phyloP scores from a whole-genome alignment of 2,888 invertebrate genomes.

The Xylota sylvarum region DNA sequence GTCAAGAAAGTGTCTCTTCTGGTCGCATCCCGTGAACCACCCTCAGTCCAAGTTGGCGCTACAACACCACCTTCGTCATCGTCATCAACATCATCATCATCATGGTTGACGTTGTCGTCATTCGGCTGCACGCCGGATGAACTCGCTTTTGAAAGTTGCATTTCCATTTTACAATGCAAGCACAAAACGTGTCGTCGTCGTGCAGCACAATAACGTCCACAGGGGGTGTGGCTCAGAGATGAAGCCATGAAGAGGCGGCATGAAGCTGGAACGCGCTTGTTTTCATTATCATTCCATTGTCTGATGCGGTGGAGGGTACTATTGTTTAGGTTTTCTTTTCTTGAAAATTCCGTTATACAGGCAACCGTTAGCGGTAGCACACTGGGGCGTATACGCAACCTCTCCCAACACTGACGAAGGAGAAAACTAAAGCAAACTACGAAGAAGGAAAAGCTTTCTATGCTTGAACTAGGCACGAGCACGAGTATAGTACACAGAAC shows the following conservation, averaged over 20 bases:
- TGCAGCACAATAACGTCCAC: conserved; percentile 32
- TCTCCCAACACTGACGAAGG: conserved; percentile 46
- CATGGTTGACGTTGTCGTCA: conserved; percentile 28
- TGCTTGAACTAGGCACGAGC: conserved; percentile 29
- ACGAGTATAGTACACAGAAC: background rate
- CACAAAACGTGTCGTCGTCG: background rate
- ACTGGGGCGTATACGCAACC: conserved; percentile 73
- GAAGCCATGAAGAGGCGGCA: conserved; percentile 26
- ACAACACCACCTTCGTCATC: conserved; percentile 24
- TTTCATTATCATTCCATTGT: conserved; percentile 45
- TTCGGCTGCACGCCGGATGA: conserved; percentile 66
- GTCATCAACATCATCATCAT: conserved; percentile 22
- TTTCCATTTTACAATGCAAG: conserved; percentile 48
- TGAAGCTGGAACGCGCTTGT: conserved; percentile 30
- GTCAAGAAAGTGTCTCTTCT: conserved; percentile 40
- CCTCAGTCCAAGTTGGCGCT: conserved; percentile 54
- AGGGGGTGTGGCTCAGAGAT: conserved; percentile 53
- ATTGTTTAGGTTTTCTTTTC: conserved; percentile 44
- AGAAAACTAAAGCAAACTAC: conserved; percentile 52
- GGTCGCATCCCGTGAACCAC: conserved; percentile 1
- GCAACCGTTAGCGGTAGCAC: background rate
- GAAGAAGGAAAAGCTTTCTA: conserved; percentile 37
- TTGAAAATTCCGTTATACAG: conserved; percentile 47
- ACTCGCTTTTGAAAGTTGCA: conserved; percentile 48
- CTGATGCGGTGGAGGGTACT: background rate